Conservation (phyloP, 2,113 vertebrate species). For the Zeus faber region DNA sequence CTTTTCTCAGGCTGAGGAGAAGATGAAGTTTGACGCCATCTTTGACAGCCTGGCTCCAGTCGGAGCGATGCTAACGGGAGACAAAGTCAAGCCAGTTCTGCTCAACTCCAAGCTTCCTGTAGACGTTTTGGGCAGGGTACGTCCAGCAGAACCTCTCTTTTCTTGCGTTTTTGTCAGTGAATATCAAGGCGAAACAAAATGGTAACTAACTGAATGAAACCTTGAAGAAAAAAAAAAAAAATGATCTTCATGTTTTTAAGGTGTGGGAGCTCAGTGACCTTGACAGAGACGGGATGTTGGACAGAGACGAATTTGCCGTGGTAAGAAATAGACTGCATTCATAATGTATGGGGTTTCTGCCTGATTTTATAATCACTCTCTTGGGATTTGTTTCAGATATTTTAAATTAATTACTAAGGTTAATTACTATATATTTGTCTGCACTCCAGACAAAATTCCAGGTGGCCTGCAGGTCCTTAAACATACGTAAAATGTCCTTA, state of each 20-base stretch:
- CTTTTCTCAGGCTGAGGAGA: conserved; percentile 85
- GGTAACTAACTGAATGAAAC: neutral
- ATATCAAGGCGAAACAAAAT: neutral
- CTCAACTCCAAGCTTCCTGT: conserved; percentile 98
- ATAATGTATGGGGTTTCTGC: neutral
- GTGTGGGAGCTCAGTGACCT: conserved; percentile 98
- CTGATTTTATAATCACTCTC: neutral
- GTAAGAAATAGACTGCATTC: conserved; percentile 71
- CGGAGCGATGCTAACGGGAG: conserved; percentile 89
- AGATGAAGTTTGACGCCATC: conserved; percentile 93
- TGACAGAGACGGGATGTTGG: conserved; percentile 95
- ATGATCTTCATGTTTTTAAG: conserved; percentile 65
- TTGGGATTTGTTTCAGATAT: neutral
- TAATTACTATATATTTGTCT: too few relatives aligned
- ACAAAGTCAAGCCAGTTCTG: conserved; percentile 97
- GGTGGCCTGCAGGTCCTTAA: too few relatives aligned
- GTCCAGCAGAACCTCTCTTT: conserved; percentile 1
- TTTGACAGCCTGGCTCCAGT: conserved; percentile 92
- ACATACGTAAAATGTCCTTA: too few relatives aligned
- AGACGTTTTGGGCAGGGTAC: conserved; percentile 94
- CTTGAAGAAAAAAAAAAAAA: too few relatives aligned
- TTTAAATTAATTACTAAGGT: too few relatives aligned
- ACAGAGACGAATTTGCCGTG: conserved; percentile 98
- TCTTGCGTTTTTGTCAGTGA: neutral
- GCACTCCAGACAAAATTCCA: too few relatives aligned